Base-by-base conservation (phyloP, 2,888 invertebrate genomes). In the Caenorhabditis plicata region DNA sequence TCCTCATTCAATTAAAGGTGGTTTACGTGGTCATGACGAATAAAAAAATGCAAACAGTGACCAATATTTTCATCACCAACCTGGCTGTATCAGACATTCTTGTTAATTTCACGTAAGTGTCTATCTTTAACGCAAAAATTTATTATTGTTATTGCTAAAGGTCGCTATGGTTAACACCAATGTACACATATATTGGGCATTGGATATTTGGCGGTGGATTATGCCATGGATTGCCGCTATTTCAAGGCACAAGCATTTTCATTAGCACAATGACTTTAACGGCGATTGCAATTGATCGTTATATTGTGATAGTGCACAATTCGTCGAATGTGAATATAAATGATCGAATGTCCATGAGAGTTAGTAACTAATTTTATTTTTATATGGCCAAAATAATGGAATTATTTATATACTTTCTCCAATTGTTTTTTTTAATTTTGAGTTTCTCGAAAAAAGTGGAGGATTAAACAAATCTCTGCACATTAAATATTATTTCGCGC, bases 51-150 rank as follows among this genome's bases (percentile, higher is more conserved):
- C 94, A 94, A 81, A 93, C 94, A 0, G 95, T 96, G 31, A 96
- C 96, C 3, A 96, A 96, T 82, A 87, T 93, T 45, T 96, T 96
- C 84, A 96, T 96, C 80, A 91, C 92, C 35, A 96, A 96, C 82
- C 85, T 98, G 74, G 96, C 96, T 0, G 85, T 95, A 27, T 92
- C 93, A 8, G 96, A 98, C 82, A 90, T 96, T 41, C 84, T 96
- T 39, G 86, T 98, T 67, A 94, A 94, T 82, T 74, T 70, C 44
- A 78, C 77, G 76, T 77, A 39, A 63, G 77, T 66, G 25, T 33
- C 11, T 9, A 25, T 8, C 7, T 33, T 31, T 39, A 25, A 19
- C 27, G 17, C 17, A 11, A 8, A 17, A 25, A 23, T n/a, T n/a
- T 8, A 50, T 5, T 32, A 25, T 43, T 19, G 20, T 7, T 41